phyloP scores from a whole-genome alignment of 2,888 invertebrate genomes.

The Calameuta pallipes region DNA sequence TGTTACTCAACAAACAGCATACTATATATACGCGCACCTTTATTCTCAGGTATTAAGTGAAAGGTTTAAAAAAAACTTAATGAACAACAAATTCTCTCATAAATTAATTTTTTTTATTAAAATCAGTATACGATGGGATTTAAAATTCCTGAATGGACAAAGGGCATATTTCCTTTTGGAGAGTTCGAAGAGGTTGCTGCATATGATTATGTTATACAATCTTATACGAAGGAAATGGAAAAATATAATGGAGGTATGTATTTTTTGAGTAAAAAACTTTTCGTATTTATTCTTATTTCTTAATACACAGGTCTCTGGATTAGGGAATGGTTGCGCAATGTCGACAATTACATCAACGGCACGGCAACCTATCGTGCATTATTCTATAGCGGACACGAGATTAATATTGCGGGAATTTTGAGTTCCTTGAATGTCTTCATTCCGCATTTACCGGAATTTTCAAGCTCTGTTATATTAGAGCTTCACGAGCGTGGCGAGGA shows the following conservation, averaged over 20 bases:
- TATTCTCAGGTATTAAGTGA: conserved; percentile 6
- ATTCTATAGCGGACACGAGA: conserved; percentile 18
- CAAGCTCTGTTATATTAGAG: conserved; percentile 29
- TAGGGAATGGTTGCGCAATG: conserved; percentile 24
- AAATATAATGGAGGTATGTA: conserved; percentile 16
- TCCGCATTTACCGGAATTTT: conserved; percentile 28
- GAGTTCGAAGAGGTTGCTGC: conserved; percentile 12
- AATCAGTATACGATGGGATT: too few relatives aligned
- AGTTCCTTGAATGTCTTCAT: conserved; percentile 15
- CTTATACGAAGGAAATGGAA: conserved; percentile 10
- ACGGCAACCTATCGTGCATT: background rate
- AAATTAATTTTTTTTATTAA: too few relatives aligned
- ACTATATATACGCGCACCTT: conserved; percentile 7
- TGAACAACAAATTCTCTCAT: too few relatives aligned
- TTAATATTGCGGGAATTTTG: background rate
- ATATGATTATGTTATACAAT: conserved; percentile 11
- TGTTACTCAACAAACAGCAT: conserved; percentile 7
- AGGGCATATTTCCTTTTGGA: background rate
- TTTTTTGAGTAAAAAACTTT: too few relatives aligned
- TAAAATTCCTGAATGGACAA: too few relatives aligned
- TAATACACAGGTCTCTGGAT: conserved; percentile 28
- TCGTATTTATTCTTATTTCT: too few relatives aligned
- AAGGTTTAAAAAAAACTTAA: background rate
- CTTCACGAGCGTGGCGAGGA: conserved; percentile 21
- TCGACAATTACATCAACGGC: conserved; percentile 21